Evolutionary conservation across 2,797 vertebrate species (phyloP), one percentile per base, ranked within the genome.

Genomic region (Urosaurus nigricauda): DNA sequence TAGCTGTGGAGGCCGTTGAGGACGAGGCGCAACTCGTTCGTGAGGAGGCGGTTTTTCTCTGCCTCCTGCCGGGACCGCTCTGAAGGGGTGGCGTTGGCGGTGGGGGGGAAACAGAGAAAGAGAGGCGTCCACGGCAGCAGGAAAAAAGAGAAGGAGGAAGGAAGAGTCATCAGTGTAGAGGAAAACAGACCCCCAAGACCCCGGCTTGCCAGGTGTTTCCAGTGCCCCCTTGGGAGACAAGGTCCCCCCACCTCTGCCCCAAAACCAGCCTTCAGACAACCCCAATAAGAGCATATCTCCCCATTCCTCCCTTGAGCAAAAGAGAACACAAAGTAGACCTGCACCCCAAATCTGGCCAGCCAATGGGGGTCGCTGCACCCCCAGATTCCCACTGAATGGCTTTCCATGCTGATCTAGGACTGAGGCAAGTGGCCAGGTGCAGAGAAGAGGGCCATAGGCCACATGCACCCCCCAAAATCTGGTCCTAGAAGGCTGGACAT

Each of bases 1-100:
- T 94, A 97, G 96, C 94, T 96, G 95, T 95, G 96, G 92, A 97
- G 95, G 90, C 97, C 96, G 0, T 94, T 96, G 85, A 96, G 96
- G 93, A 96, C 95, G 88, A 96, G 94, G 92, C 95, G 95, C 88
- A 97, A 95, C 88, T 96, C 96, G 0, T 95, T 97, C 95, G 93
- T 95, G 92, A 96, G 96, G 94, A 97, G 60, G 0, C 94, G 94
- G 92, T 94, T 96, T 96, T 93, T 97, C 93, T 96, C 96, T 0
- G 91, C 95, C 93, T 96, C 96, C 95, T 94, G 95, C 91, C 82
- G 92, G 91, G 95, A 97, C 83, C 94, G 95, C 65, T 96, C 96
- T 97, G 91, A 65, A 88, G 89, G 91, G 91, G 96, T 94, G 96
- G 96, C 94, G 96, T 94, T 94, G 79, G 92, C 94, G 87, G 94